phyloP scores from a whole-genome alignment of 2,888 invertebrate genomes.

The Metalampra italica region DNA sequence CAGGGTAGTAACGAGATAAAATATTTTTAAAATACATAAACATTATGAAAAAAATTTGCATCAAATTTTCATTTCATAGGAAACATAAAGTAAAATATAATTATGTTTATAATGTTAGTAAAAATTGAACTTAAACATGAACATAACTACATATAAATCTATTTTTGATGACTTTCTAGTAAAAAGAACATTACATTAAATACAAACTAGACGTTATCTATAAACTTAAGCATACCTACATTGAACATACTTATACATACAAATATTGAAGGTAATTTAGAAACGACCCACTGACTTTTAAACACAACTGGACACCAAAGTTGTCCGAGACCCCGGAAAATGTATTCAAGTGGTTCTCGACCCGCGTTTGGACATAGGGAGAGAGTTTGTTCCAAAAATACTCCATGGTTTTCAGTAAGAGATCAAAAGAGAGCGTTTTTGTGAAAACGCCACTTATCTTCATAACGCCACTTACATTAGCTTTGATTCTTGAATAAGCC shows the following conservation, averaged over 20 bases:
- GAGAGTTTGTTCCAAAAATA: conserved; percentile 30
- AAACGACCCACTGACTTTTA: neutral
- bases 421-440: conserved; percentile 31
- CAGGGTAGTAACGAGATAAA: neutral
- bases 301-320: conserved; percentile 20
- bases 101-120: no score
- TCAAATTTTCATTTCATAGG: no score
- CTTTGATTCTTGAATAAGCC: conserved; percentile 22
- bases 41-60: no score
- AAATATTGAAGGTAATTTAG: neutral
- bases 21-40: neutral
- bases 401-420: conserved; percentile 23
- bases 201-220: no score
- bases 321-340: conserved; percentile 26
- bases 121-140: no score
- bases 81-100: no score
- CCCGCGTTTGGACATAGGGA: conserved; percentile 11
- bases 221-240: no score
- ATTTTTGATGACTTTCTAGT: no score
- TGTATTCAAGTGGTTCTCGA: conserved; percentile 24
- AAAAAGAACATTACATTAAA: no score
- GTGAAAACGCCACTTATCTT: conserved; percentile 22
- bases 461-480: conserved; percentile 19
- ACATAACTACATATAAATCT: no score
- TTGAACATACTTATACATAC: neutral